Evolutionary conservation across 2,888 invertebrate species (phyloP).

Genomic region (Nemotelus nigrinus): DNA sequence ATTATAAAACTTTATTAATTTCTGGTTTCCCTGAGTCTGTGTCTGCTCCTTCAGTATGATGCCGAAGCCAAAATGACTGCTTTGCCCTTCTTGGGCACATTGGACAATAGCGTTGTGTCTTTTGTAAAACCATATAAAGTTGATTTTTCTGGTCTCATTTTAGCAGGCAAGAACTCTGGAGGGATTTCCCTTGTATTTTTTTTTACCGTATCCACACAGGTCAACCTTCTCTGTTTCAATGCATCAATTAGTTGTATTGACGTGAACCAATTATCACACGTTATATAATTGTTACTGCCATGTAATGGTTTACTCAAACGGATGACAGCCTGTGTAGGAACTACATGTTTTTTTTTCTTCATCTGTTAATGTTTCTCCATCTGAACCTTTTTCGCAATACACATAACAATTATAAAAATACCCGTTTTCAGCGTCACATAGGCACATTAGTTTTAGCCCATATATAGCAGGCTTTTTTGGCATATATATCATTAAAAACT

Average conservation of each 20-base stretch:
- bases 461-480: too few species aligned
- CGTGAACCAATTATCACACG: conserved; percentile 16
- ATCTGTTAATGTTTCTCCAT: too few species aligned
- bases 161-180: not conserved
- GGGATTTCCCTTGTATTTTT: conserved; percentile 45
- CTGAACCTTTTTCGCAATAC: too few species aligned
- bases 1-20: conserved; percentile 47
- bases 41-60: conserved; percentile 50
- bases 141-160: conserved; percentile 45
- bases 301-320: too few species aligned
- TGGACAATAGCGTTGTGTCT: conserved; percentile 52
- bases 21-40: conserved; percentile 50
- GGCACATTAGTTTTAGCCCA: too few species aligned
- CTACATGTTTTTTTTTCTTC: too few species aligned
- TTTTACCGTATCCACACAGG: conserved; percentile 50
- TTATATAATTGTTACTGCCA: conserved; percentile 6
- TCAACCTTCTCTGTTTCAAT: not conserved
- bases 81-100: conserved; percentile 52
- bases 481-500: too few species aligned
- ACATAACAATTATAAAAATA: too few species aligned
- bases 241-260: conserved; percentile 1
- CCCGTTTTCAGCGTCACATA: too few species aligned
- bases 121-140: conserved; percentile 53
- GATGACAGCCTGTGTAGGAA: too few species aligned
- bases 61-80: conserved; percentile 52